A percentile compares a stretch with the other conserved stretches of the same genome.
Evolutionary conservation across 2,113 vertebrate species (phyloP).

Genomic region (Podarcis cretensis): DNA sequence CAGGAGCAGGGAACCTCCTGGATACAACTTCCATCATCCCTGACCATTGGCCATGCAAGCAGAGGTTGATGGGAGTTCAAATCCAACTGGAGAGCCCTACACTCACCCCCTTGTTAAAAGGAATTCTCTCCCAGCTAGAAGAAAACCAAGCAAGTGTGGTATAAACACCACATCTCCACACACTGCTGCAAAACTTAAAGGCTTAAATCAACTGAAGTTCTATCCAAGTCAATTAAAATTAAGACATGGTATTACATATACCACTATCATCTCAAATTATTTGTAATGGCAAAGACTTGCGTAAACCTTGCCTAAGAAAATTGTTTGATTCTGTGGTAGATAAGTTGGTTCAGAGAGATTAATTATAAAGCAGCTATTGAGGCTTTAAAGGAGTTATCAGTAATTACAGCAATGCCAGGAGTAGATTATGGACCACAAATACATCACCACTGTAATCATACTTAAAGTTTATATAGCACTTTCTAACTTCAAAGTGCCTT

Average conservation of each 20-base stretch:
- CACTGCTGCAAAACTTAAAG: constrained; percentile 21
- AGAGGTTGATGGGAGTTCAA: background rate
- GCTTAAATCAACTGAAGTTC: constrained; percentile 22
- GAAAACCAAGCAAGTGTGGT: background rate
- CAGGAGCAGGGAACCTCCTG: background rate
- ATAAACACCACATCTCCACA: background rate
- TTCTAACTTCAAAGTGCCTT: constrained; percentile 61
- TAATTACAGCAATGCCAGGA: constrained; percentile 57
- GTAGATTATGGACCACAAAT: constrained; percentile 53
- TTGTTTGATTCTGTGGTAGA: constrained; percentile 55
- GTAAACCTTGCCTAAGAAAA: constrained; percentile 48
- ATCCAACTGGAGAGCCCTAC: too few relatives aligned
- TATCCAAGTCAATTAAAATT: constrained; percentile 43
- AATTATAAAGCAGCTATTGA: constrained; percentile 61
- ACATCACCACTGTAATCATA: constrained; percentile 53
- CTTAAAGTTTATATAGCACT: constrained; percentile 32
- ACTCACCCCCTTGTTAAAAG: too few relatives aligned
- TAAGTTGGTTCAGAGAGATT: constrained; percentile 49
- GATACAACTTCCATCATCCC: background rate
- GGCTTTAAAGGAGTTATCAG: constrained; percentile 31
- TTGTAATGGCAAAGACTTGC: constrained; percentile 51
- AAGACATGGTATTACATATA: constrained; percentile 50
- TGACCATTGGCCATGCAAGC: background rate
- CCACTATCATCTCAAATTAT: constrained; percentile 50
- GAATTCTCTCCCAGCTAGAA: background rate